Percentiles rank a stretch among this genome's conserved stretches.
Evolutionary conservation across 2,797 vertebrate species (phyloP).

Genomic region (Peromyscus nudipes): DNA sequence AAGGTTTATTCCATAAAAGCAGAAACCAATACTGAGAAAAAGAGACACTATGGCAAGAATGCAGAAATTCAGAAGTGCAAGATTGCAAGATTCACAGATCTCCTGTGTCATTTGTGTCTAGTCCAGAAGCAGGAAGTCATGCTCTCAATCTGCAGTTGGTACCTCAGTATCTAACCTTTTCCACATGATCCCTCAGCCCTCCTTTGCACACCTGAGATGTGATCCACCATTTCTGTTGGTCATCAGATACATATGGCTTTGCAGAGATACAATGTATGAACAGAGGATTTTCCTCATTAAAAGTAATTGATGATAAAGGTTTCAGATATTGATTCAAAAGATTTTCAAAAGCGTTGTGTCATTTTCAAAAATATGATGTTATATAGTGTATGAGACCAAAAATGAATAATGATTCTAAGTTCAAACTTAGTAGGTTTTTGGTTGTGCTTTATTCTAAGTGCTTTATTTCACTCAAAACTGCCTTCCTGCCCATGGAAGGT

Average conservation of each 20-base stretch:
- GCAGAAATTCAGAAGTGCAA: not conserved
- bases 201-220: not conserved
- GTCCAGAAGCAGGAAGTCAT: not conserved
- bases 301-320: not conserved
- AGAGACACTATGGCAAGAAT: not conserved
- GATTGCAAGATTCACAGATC: not conserved
- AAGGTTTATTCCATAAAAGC: not conserved
- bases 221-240: not conserved
- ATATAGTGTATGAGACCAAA: not conserved
- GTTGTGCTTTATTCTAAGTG: no score
- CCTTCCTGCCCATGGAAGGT: no score
- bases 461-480: not conserved
- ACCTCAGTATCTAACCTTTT: not conserved
- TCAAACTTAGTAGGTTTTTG: no score
- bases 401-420: not conserved
- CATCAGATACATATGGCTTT: not conserved
- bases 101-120: not conserved
- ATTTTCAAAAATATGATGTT: not conserved
- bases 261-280: not conserved
- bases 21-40: not conserved
- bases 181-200: not conserved
- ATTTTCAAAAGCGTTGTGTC: not conserved
- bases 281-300: not conserved
- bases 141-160: not conserved
- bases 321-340: not conserved